Evolutionary conservation across 2,888 invertebrate species (phyloP), one percentile per base, ranked within the genome.

Genomic region (Ochropleura plecta): DNA sequence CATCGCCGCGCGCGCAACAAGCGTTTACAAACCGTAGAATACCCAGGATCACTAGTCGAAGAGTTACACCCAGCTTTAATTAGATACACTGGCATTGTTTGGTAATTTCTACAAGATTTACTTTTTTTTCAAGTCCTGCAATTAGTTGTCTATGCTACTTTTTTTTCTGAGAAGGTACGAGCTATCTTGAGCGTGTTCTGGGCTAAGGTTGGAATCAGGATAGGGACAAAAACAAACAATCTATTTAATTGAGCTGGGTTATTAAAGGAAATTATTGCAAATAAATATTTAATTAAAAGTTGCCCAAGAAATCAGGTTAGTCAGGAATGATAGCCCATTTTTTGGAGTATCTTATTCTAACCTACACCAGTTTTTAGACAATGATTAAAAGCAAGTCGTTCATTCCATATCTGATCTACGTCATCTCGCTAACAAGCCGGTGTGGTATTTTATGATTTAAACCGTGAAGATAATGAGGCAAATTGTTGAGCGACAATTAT

Each of bases 401-500:
- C 16, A 64, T 48, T 70, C 48, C 63, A 64, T 16, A 59, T n/a
- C n/a, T n/a, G n/a, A n/a, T 71, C 18, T 67, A 20, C 51, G 40
- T 51, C 44, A 72, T 71, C 46, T 68, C 9, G 16, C 46, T 51
- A 71, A 48, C 63, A 71, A 75, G 8, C 12, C 49, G n/a, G 73
- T 63, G 73, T 65, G 77, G 87, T 73, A 85, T 85, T 85, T 80
- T 87, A 82, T 85, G 85, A 90, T 85, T 86, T 83, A 85, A 84
- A 82, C 83, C 80, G 59, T 70, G 62, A 75, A 76, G 82, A 86
- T 85, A 86, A 86, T 78, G 73, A 86, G 84, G 86, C 86, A 86
- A 88, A 85, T 86, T 86, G 82, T 88, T 85, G 82, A 85, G 86
- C 76, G 85, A 88, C 90, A 91, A 93, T 94, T 93, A 93, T 92